Percentiles rank a stretch among this genome's conserved stretches.
phyloP scores from a whole-genome alignment of 2,888 invertebrate species.

The Cinara cedri region DNA sequence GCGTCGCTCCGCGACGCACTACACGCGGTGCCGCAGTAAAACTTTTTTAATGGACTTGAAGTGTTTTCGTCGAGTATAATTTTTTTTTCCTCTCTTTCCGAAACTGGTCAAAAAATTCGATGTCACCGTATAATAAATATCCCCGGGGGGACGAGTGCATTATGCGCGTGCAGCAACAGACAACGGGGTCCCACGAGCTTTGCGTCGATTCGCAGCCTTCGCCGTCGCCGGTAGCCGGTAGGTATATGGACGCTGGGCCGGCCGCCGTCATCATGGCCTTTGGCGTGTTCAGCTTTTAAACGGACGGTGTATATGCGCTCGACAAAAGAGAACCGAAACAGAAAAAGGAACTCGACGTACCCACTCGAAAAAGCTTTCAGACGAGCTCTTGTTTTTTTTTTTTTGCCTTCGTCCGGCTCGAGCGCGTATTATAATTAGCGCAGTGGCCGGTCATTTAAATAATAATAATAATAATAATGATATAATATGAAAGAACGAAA shows the following conservation, averaged over 20 bases:
- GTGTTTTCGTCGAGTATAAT: constrained; percentile 16
- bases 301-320: too few relatives aligned
- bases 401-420: neutral
- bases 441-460: constrained; percentile 5
- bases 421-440: constrained; percentile 24
- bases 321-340: constrained; percentile 29
- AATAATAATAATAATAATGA: too few relatives aligned
- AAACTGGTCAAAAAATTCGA: neutral
- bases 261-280: constrained; percentile 16
- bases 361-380: constrained; percentile 53
- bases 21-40: too few relatives aligned
- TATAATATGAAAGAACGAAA: neutral
- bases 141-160: constrained; percentile 41
- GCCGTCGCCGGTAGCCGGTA: too few relatives aligned
- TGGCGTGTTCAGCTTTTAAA: constrained; percentile 25
- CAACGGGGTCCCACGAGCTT: constrained; percentile 3
- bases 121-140: neutral
- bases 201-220: neutral
- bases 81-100: neutral
- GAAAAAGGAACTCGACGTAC: constrained; percentile 11
- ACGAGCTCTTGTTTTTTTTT: constrained; percentile 37
- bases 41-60: constrained; percentile 29
- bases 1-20: too few relatives aligned
- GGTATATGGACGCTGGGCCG: neutral
- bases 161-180: neutral